Evolutionary conservation across 2,797 vertebrate species (phyloP).

Genomic region (Pipistrellus nathusii): DNA sequence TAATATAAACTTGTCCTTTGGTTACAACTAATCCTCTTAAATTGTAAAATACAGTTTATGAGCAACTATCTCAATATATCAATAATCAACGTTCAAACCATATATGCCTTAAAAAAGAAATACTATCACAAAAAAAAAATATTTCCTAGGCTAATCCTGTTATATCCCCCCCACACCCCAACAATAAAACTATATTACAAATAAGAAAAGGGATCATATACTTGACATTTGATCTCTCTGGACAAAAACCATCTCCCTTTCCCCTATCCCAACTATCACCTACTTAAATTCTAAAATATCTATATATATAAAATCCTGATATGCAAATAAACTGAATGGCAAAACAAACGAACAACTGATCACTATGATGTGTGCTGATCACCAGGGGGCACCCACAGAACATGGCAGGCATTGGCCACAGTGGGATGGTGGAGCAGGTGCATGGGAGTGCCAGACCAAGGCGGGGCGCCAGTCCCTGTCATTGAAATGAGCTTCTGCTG

Average conservation of each 20-base stretch:
- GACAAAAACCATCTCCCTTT: background rate
- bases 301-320: too few species aligned
- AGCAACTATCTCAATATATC: background rate
- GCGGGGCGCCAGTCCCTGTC: too few species aligned
- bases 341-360: too few species aligned
- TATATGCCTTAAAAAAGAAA: background rate
- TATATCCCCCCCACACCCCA: background rate
- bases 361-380: too few species aligned
- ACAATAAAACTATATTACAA: constrained; percentile 42
- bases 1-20: constrained; percentile 33
- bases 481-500: too few species aligned
- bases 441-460: too few species aligned
- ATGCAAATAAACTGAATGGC: too few species aligned
- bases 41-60: background rate
- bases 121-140: background rate
- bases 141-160: background rate
- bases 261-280: background rate
- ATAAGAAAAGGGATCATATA: background rate
- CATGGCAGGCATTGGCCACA: too few species aligned
- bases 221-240: background rate
- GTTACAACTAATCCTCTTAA: constrained; percentile 36
- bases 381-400: too few species aligned
- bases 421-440: too few species aligned
- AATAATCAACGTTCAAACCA: constrained; percentile 39
- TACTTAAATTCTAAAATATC: constrained; percentile 34